Percentiles rank a stretch among this genome's conserved stretches.
phyloP scores from a whole-genome alignment of 2,888 invertebrate genomes.

The Folsomia candida region DNA sequence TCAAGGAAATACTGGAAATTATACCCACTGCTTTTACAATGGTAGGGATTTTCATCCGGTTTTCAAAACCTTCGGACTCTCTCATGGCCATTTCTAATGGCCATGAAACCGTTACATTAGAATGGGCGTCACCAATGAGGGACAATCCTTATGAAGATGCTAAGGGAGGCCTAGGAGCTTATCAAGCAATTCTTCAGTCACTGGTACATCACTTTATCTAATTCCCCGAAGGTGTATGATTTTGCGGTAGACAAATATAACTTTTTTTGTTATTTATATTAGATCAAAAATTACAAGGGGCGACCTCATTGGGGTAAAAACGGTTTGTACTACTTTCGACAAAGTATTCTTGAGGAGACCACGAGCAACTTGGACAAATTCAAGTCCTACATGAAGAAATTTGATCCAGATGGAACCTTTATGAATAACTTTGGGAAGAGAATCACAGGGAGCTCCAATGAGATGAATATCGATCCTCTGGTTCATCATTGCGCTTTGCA shows the following conservation, averaged over 20 bases:
- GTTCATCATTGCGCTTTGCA: slow-evolving; percentile 21
- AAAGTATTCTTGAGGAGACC: neutral
- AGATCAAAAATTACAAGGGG: too few species aligned
- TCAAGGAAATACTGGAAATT: slow-evolving; percentile 14
- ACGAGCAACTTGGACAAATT: neutral
- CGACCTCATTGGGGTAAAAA: slow-evolving; percentile 36
- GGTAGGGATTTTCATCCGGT: slow-evolving; percentile 24
- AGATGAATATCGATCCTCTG: slow-evolving; percentile 14
- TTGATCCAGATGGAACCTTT: slow-evolving; percentile 28
- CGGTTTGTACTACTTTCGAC: slow-evolving; percentile 11
- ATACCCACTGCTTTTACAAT: too few species aligned
- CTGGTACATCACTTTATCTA: too few species aligned
- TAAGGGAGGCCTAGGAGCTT: slow-evolving; percentile 16
- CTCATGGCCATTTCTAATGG: slow-evolving; percentile 16
- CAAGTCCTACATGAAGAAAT: slow-evolving; percentile 10
- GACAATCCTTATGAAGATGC: slow-evolving; percentile 15
- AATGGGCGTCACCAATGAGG: slow-evolving; percentile 24
- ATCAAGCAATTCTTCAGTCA: slow-evolving; percentile 26
- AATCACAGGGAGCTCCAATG: neutral
- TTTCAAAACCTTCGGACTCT: slow-evolving; percentile 12
- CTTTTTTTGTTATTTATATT: too few species aligned
- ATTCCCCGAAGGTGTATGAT: too few species aligned
- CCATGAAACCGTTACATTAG: slow-evolving; percentile 17
- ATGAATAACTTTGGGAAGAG: slow-evolving; percentile 29
- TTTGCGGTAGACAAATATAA: too few species aligned